Evolutionary conservation across 2,113 vertebrate species (phyloP).

Genomic region (Motacilla alba): DNA sequence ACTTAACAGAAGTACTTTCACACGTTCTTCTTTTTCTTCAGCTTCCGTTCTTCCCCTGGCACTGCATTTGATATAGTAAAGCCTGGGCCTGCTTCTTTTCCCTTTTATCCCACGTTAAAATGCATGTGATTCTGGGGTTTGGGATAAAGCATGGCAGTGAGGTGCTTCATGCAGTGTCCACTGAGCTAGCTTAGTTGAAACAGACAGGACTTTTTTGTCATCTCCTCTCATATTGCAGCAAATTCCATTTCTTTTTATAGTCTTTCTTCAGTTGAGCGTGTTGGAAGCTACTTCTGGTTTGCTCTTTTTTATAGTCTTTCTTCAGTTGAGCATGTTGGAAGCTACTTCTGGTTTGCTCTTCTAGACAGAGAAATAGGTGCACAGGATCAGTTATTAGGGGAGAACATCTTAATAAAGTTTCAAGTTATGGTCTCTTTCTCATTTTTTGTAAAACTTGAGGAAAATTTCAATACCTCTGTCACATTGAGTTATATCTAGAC

Average conservation of each 20-base stretch:
- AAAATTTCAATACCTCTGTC: neutral
- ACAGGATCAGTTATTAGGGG: neutral
- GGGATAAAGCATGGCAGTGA: accelerated
- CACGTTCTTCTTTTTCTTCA: neutral
- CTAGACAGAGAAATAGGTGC: neutral
- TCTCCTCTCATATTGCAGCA: neutral
- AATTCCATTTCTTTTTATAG: neutral
- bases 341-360: neutral
- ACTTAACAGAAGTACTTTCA: neutral
- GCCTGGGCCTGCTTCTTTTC: neutral
- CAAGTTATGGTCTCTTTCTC: neutral
- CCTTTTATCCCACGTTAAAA: neutral
- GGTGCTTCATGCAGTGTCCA: neutral
- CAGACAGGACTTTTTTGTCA: neutral
- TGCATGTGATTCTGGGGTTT: neutral
- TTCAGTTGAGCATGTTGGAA: neutral
- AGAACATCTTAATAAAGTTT: neutral
- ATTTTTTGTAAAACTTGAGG: neutral
- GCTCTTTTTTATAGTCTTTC: neutral
- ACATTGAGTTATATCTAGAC: neutral
- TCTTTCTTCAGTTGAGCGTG: neutral
- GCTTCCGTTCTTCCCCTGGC: neutral
- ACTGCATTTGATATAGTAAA: neutral
- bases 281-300: neutral
- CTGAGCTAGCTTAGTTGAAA: neutral